Conservation (phyloP, 2,888 invertebrate genomes). For the Cephus spinipes region DNA sequence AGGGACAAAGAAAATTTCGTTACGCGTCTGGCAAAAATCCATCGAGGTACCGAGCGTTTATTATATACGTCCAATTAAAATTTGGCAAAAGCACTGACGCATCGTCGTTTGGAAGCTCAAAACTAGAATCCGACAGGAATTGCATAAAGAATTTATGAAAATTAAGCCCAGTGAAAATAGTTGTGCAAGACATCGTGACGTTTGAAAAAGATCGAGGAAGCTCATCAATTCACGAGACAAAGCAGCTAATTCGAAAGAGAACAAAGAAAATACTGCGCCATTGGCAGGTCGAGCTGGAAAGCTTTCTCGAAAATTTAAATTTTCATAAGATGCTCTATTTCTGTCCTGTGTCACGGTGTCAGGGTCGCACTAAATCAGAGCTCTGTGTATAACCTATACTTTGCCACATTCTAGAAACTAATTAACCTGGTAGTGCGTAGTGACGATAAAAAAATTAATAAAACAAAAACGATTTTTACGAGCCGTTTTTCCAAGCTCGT, state of each 20-base stretch:
- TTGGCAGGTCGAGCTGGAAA: not conserved
- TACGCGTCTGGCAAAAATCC: not conserved
- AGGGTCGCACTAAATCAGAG: conserved; percentile 38
- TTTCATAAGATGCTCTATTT: conserved; percentile 36
- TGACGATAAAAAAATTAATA: not conserved
- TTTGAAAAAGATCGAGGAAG: not conserved
- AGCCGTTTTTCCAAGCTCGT: not conserved
- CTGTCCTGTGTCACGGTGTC: conserved; percentile 52
- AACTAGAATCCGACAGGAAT: not conserved
- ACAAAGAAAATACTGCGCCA: not conserved
- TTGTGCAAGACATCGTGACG: not conserved
- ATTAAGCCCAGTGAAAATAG: not conserved
- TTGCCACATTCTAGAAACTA: not conserved
- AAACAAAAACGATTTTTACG: not conserved
- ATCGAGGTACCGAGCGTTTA: not conserved
- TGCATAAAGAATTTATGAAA: not conserved
- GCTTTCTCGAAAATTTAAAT: conserved; percentile 2
- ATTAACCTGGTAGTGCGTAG: not conserved
- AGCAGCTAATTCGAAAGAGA: not conserved
- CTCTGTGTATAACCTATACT: not conserved
- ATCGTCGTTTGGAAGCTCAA: not conserved
- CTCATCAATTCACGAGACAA: not conserved
- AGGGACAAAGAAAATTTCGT: not conserved
- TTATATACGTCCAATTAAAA: not conserved
- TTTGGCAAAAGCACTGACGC: not conserved